Percentiles rank a stretch among this genome's conserved stretches.
These are phyloP conservation scores for Chrysomela aeneicollis DNA, from an alignment of 2,888 invertebrate genomes.

Conservation along the genomic window DNA sequence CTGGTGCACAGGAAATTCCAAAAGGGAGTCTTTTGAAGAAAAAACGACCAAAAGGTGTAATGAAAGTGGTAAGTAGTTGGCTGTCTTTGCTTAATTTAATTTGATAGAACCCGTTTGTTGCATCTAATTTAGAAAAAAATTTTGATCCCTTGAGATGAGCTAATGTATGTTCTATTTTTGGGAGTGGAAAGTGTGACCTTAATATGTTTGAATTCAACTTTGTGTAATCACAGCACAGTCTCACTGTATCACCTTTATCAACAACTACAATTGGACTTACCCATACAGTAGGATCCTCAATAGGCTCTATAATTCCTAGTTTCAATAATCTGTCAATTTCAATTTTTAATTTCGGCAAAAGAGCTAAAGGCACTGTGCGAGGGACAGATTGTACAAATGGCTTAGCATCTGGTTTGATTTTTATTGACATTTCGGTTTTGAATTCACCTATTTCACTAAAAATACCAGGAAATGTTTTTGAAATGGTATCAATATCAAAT, in stretches of 20 bases:
- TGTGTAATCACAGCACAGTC: conserved; percentile 37
- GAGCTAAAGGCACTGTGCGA: conserved; percentile 18
- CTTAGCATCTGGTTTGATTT: conserved; percentile 14
- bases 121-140: conserved; percentile 36
- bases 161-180: conserved; percentile 44
- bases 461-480: conserved; percentile 5
- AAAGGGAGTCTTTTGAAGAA: too few species aligned
- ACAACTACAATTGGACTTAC: conserved; percentile 26
- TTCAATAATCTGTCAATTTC: conserved; percentile 17
- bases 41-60: too few species aligned
- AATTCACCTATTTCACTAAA: conserved; percentile 25
- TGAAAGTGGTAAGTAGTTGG: conserved; percentile 13
- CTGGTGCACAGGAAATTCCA: too few species aligned
- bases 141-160: conserved; percentile 40
- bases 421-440: conserved; percentile 24
- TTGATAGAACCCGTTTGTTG: conserved; percentile 26
- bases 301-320: conserved; percentile 23
- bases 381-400: conserved; percentile 24
- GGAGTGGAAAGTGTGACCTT: conserved; percentile 19
- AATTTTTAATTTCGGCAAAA: conserved; percentile 5
- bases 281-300: conserved; percentile 22
- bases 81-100: conserved; percentile 20
- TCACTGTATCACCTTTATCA: conserved; percentile 12
- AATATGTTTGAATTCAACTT: conserved; percentile 33
- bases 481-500: too few species aligned